Base-by-base conservation (phyloP, 2,797 vertebrate species). In the Numenius phaeopus region DNA sequence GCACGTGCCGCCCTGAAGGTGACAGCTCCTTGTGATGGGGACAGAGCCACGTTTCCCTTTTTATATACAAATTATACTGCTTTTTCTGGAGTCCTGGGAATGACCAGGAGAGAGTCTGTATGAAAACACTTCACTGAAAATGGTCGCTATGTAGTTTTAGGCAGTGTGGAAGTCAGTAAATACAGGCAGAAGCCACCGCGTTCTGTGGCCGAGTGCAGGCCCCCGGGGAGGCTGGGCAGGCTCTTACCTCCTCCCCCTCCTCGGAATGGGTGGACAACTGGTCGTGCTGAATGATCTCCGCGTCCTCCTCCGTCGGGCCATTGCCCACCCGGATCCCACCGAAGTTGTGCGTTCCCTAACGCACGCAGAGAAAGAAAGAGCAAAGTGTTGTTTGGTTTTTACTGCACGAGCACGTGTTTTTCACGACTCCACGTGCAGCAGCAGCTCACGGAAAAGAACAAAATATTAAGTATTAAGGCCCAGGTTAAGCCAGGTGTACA, bases 241-340 rank as follows among this genome's bases (percentile, higher is more conserved):
- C 12, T n/a, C 98, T 99, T 98, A 99, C 99, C 99, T 99, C 99
- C 42, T 99, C 99, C 57, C 99, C 99, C 23, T 99, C 99, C 57
- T 99, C 99, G 1, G 98, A 98, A 77, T 99, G 98, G 94, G 99
- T 99, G 4, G 99, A 98, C 40, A 99, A 98, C 98, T 99, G 99
- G 98, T 99, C 99, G 66, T 99, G 99, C 94, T 99, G 99, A 96
- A 99, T 99, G 98, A 99, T 99, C 98, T 99, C 99, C 40, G 99
- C 99, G 98, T 99, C 98, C 81, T 99, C 99, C 90, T 99, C 99
- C 0, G 99, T 99, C 34, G 99, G 99, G 67, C 99, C 99, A 29
- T 99, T 99, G 94, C 99, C 99, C 96, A 99, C 99, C 87, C 99
- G 98, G 98, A 99, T 99, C 86, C 99, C 99, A 83, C 99, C 99